Evolutionary conservation across 1,140 invertebrate species (phyloP), one percentile per base, ranked within the genome.

Genomic region (Steinernema khuongi): DNA sequence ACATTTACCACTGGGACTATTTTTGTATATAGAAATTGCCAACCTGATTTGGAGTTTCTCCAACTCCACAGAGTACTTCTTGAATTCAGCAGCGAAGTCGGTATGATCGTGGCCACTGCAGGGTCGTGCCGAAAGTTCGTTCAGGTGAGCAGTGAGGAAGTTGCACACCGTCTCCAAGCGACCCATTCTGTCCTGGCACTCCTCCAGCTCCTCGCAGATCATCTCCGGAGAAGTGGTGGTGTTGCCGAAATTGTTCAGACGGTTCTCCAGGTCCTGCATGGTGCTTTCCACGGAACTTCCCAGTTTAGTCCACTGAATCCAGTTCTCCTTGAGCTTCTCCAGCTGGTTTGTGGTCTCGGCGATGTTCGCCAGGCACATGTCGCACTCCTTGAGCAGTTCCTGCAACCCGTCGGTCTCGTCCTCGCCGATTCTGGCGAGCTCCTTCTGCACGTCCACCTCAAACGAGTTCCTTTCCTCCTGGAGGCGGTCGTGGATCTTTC

Each of bases 161-260:
- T 78, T 78, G 77, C 77, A 78, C 76, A 78, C 77, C 0, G 77
- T 78, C 32, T 78, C 77, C 14, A 78, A 72, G 67, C 77, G 68
- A 17, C 77, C 17, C 36, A 73, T 60, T 1, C 70, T 17, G 60
- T 43, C 29, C 18, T 71, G 31, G 68, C 31, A 66, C 4, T 67
- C 31, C 2, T 70, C 31, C 7, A 33, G 2, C n/a, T 71, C 43
- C 18, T 50, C 30, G 31, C 19, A 66, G 29, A 71, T 31, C 29
- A 66, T 32, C 18, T 69, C 68, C 7, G 33, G 30, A 29, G 4
- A 17, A 22, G 7, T 29, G 22, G 33, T 69, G 30, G 33, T 32
- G 17, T 69, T 22, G 4, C 68, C 33, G 31, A 36, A 14, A 30
- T 36, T 69, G 68, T 30, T n/a, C 33, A 69, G 19, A 32, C 29